A percentile compares a stretch with the other conserved stretches of the same genome.
Conservation (phyloP, 2,113 vertebrate species). For the Fulica atra region DNA sequence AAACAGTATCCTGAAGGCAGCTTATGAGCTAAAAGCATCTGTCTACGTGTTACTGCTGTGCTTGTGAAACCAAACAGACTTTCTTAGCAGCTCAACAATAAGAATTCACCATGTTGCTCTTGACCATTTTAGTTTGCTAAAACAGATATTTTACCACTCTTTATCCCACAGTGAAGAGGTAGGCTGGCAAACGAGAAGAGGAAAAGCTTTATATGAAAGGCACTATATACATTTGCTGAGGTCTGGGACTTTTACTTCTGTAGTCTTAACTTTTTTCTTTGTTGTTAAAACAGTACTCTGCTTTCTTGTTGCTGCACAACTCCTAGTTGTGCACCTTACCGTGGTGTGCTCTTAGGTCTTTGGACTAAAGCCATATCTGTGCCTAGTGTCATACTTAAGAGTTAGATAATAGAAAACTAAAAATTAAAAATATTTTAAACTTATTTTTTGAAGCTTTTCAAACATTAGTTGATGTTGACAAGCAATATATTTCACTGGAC, state of each 20-base stretch:
- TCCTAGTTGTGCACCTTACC: neutral
- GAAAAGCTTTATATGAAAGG: neutral
- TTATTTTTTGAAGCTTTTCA: neutral
- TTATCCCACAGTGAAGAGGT: neutral
- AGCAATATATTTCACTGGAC: neutral
- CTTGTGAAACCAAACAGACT: neutral
- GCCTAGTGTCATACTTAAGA: neutral
- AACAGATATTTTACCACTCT: neutral
- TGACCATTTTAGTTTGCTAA: neutral
- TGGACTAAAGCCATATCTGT: neutral
- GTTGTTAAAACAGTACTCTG: neutral
- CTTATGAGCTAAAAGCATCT: conserved; percentile 13
- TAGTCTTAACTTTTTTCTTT: neutral
- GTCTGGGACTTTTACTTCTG: neutral
- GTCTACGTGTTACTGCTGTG: neutral
- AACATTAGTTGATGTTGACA: neutral
- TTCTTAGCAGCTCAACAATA: neutral
- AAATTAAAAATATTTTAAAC: neutral
- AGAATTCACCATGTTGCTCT: neutral
- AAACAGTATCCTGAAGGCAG: conserved; percentile 39
- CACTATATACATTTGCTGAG: neutral
- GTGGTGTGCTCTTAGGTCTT: neutral
- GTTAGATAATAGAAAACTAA: neutral
- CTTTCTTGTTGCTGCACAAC: neutral
- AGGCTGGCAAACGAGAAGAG: neutral